Percentiles rank a stretch among this genome's conserved stretches.
Conservation (phyloP, 2,113 vertebrate genomes). For the Seriola rivoliana region DNA sequence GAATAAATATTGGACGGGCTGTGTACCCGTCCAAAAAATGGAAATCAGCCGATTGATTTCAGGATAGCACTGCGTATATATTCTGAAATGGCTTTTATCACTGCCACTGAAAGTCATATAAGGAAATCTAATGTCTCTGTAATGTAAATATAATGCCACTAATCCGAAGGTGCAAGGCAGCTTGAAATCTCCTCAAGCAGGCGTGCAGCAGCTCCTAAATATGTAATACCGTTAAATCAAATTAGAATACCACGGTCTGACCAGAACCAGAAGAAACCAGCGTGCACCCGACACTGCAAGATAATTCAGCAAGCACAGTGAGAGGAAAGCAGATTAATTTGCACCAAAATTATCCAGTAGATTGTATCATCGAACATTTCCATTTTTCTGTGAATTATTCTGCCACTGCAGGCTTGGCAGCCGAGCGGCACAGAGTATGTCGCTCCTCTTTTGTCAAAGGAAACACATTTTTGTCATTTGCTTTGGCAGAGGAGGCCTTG, state of each 20-base stretch:
- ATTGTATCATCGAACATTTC: conserved; percentile 62
- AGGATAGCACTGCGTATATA: conserved; percentile 51
- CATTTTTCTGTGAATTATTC: conserved; percentile 55
- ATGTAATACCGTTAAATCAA: conserved; percentile 76
- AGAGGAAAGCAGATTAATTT: conserved; percentile 68
- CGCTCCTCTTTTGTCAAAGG: conserved; percentile 60
- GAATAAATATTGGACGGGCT: conserved; percentile 68
- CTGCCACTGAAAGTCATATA: conserved; percentile 53
- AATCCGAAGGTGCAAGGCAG: conserved; percentile 68
- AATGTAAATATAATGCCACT: conserved; percentile 73
- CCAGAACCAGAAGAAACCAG: conserved; percentile 52
- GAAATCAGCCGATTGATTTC: conserved; percentile 76
- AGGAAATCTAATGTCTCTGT: conserved; percentile 67
- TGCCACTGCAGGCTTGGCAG: conserved; percentile 57
- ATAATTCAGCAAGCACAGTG: conserved; percentile 58
- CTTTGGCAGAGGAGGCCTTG: conserved; percentile 64
- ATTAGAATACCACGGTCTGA: conserved; percentile 69
- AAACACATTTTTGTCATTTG: conserved; percentile 73
- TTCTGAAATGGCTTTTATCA: conserved; percentile 68
- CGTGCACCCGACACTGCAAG: conserved; percentile 47
- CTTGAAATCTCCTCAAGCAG: conserved; percentile 73
- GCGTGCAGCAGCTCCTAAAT: conserved; percentile 68
- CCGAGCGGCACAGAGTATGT: conserved; percentile 37
- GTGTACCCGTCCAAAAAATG: conserved; percentile 61
- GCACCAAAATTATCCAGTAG: conserved; percentile 62